Conservation (phyloP, 2,113 vertebrate species). For the Nibea coibor region DNA sequence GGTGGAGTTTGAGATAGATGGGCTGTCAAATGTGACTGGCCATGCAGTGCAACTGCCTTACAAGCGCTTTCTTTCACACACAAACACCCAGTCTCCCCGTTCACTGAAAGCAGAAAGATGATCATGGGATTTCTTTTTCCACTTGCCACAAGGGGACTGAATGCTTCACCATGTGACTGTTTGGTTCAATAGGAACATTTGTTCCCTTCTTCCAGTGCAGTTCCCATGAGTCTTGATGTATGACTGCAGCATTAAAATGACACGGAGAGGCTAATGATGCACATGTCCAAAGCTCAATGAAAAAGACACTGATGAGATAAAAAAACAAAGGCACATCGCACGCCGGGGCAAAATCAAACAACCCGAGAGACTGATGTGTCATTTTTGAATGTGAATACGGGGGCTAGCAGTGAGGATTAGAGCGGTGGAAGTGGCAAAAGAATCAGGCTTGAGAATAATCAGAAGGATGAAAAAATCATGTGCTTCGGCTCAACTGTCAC, state of each 20-base stretch:
- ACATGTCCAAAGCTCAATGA: conserved; percentile 1
- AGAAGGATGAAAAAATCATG: conserved; percentile 58
- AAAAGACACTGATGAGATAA: conserved; percentile 17
- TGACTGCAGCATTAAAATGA: conserved; percentile 53
- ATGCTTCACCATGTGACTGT: conserved; percentile 68
- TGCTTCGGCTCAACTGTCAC: conserved; percentile 59
- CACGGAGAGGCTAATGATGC: conserved; percentile 15
- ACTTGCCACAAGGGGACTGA: conserved; percentile 57
- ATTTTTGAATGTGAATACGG: background rate
- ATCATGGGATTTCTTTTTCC: conserved; percentile 76
- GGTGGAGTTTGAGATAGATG: conserved; percentile 49
- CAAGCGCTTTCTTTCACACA: conserved; percentile 30
- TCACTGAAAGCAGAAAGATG: conserved; percentile 55
- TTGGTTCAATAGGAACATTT: conserved; percentile 70
- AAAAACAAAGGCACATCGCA: conserved; percentile 1
- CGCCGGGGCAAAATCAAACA: background rate
- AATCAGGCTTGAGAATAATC: conserved; percentile 24
- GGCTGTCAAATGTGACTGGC: conserved; percentile 59
- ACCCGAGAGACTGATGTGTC: background rate
- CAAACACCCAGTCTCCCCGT: conserved; percentile 38
- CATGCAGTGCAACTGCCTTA: conserved; percentile 45
- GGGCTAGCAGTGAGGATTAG: conserved; percentile 3
- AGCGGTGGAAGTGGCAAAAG: conserved; percentile 19
- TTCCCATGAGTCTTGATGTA: conserved; percentile 45
- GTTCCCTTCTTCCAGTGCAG: conserved; percentile 44